Conservation (phyloP, 92 coral and sea anemone species). For the Porites rus region DNA sequence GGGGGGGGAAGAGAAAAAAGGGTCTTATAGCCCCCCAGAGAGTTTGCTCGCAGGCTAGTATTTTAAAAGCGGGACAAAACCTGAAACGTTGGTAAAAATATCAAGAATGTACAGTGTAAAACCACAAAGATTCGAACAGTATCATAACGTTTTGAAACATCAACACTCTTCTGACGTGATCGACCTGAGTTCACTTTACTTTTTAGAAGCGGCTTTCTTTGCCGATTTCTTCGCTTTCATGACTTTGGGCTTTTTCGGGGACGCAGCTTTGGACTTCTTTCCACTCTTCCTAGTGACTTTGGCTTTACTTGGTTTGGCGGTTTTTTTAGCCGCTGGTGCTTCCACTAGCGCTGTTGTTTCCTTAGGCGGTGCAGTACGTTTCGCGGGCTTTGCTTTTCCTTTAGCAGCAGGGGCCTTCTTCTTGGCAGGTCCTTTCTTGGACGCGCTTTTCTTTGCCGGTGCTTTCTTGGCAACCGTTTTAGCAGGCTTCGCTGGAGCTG, state of each 20-base stretch:
- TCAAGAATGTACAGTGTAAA: too few species aligned
- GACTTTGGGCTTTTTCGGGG: constrained; percentile 89
- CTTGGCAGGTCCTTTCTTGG: constrained; percentile 38
- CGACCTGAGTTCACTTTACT: constrained; percentile 46
- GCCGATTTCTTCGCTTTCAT: constrained; percentile 71
- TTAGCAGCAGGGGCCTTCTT: constrained; percentile 25
- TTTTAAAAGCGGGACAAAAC: too few species aligned
- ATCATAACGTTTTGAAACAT: constrained; percentile 65
- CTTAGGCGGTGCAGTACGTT: constrained; percentile 21
- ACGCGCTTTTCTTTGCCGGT: constrained; percentile 48
- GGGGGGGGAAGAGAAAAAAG: too few species aligned
- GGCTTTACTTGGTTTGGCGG: constrained; percentile 42
- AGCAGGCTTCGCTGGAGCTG: constrained; percentile 49
- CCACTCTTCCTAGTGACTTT: constrained; percentile 65
- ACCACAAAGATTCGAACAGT: too few species aligned
- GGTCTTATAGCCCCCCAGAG: too few species aligned
- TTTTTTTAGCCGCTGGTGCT: constrained; percentile 25
- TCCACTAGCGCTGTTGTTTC: constrained; percentile 11
- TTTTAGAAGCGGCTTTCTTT: constrained; percentile 56
- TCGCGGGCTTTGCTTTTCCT: constrained; percentile 21
- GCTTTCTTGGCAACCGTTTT: constrained; percentile 53
- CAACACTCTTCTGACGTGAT: not conserved
- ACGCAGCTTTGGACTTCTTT: constrained; percentile 75
- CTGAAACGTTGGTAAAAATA: too few species aligned
- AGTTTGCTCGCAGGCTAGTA: too few species aligned